phyloP scores from a whole-genome alignment of 2,888 invertebrate genomes.

The Embidobia sp. region DNA sequence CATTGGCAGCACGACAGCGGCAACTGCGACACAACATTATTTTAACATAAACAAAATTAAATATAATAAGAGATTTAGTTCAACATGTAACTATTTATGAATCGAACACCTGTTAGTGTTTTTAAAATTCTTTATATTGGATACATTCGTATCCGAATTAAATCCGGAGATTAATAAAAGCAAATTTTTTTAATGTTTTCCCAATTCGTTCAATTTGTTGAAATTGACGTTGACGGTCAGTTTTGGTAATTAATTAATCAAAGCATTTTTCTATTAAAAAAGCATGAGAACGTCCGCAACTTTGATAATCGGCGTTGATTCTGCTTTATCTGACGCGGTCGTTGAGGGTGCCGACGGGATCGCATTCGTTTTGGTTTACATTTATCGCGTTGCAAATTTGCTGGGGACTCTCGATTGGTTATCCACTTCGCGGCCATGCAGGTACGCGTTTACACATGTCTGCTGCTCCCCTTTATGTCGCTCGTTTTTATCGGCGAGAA shows the following conservation, averaged over 20 bases:
- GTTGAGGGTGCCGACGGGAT: slow-evolving; percentile 26
- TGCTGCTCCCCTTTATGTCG: slow-evolving; percentile 51
- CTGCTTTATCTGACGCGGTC: slow-evolving; percentile 46
- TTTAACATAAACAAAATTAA: too few relatives aligned
- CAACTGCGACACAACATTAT: too few relatives aligned
- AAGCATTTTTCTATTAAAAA: slow-evolving; percentile 40
- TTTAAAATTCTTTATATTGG: too few relatives aligned
- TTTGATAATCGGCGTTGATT: slow-evolving; percentile 32
- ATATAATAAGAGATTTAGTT: too few relatives aligned
- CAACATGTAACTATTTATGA: too few relatives aligned
- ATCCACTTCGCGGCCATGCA: slow-evolving; percentile 46
- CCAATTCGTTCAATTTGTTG: too few relatives aligned
- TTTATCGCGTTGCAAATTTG: slow-evolving; percentile 71
- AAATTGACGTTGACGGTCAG: too few relatives aligned
- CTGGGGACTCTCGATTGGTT: slow-evolving; percentile 73
- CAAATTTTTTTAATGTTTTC: too few relatives aligned
- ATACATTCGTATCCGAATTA: too few relatives aligned
- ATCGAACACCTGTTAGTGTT: too few relatives aligned
- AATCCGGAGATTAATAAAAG: too few relatives aligned
- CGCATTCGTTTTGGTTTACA: slow-evolving; percentile 63
- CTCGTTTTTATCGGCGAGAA: slow-evolving; percentile 69
- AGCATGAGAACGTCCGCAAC: slow-evolving; percentile 7
- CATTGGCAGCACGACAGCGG: too few relatives aligned
- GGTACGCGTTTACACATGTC: slow-evolving; percentile 53
- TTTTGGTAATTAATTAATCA: slow-evolving; percentile 31